These are phyloP conservation scores for Thereuonema tuberculata DNA, from an alignment of 1,140 invertebrate species.

Conservation along the genomic window DNA sequence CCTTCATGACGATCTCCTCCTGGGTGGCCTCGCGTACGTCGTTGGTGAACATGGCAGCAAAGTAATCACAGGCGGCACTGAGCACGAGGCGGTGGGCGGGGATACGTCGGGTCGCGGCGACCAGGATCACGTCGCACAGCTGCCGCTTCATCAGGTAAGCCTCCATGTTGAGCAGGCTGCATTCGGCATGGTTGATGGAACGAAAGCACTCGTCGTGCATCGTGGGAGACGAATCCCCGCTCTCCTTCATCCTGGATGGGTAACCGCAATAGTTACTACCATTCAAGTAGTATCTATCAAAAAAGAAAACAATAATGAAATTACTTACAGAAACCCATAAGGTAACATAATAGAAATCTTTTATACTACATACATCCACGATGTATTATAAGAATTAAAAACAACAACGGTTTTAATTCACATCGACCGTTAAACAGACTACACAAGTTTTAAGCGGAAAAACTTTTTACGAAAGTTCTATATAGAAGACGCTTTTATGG, in stretches of 20 bases:
- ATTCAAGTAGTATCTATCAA: conserved; percentile 7
- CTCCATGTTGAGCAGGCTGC: conserved; percentile 63
- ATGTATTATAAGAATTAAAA: too few species aligned
- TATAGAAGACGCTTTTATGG: too few species aligned
- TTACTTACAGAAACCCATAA: too few species aligned
- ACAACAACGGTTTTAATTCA: too few species aligned
- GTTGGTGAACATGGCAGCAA: conserved; percentile 87
- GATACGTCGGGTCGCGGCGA: conserved; percentile 48
- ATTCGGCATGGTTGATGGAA: conserved; percentile 61
- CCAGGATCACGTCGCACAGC: conserved; percentile 60
- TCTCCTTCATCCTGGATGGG: not conserved
- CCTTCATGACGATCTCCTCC: conserved; percentile 64
- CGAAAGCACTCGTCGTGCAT: conserved; percentile 59
- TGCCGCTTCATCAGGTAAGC: conserved; percentile 60
- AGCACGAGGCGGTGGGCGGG: conserved; percentile 58
- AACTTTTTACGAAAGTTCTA: too few species aligned
- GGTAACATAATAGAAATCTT: too few species aligned
- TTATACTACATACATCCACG: too few species aligned
- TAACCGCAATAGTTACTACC: conserved; percentile 3
- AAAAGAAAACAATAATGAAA: too few species aligned
- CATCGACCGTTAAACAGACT: too few species aligned
- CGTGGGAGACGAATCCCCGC: not conserved
- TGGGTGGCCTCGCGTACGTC: conserved; percentile 68
- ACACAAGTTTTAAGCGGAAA: too few species aligned
- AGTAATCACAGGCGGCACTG: conserved; percentile 82